These are phyloP conservation scores for Ametastegia equiseti DNA, from an alignment of 2,888 invertebrate species.

Conservation along the genomic window DNA sequence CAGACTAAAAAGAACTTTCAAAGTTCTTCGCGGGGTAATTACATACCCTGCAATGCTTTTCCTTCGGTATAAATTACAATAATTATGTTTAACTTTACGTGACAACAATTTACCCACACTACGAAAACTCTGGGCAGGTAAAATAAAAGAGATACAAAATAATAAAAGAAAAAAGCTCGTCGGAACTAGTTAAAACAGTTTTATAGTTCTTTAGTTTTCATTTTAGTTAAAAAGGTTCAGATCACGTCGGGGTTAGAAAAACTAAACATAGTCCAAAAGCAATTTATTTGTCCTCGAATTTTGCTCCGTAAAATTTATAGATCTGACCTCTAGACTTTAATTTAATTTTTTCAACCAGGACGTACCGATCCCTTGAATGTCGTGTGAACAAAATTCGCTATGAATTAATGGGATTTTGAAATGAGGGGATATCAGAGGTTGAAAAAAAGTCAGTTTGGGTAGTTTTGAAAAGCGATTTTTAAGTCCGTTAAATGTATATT, in stretches of 20 bases:
- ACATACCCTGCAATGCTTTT: conserved; percentile 7
- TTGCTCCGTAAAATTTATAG: no score
- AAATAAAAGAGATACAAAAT: neutral
- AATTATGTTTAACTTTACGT: conserved; percentile 45
- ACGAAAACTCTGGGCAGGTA: neutral
- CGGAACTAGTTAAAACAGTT: neutral
- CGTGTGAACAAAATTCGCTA: no score
- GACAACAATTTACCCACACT: conserved; percentile 2
- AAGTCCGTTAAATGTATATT: neutral
- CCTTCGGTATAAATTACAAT: conserved; percentile 36
- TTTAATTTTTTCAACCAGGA: no score
- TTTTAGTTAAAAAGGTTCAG: no score
- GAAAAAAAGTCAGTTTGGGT: neutral
- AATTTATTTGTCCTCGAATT: no score
- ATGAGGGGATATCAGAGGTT: neutral
- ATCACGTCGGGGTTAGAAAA: no score
- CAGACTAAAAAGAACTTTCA: conserved; percentile 32
- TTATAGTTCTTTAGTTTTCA: no score
- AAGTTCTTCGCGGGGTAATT: conserved; percentile 16
- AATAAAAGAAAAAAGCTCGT: neutral
- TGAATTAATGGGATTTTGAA: neutral
- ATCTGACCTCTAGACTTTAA: no score
- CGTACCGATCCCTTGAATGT: no score
- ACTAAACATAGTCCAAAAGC: no score
- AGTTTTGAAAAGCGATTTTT: neutral